Base-by-base conservation (phyloP, 2,113 vertebrate genomes). In the Manacus vitellinus region DNA sequence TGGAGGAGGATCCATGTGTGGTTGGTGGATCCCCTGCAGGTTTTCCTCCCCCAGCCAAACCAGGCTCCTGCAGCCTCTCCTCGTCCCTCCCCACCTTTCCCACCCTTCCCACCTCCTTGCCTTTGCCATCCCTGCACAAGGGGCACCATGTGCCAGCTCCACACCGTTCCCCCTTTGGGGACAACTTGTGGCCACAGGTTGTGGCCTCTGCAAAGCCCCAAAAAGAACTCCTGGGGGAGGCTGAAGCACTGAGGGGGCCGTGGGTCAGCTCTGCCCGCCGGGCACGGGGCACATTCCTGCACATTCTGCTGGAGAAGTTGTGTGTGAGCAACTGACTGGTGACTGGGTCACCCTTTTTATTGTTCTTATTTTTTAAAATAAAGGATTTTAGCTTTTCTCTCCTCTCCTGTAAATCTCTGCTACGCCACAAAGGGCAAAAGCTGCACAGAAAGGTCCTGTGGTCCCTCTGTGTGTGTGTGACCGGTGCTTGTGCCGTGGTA, bases 171-270 rank as follows among this genome's bases (percentile, higher is more conserved):
- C 58, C 71, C 54, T 52, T 12, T 68, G 58, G 87, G 84, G 62
- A 23, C 62, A 79, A 2, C 12, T 49, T 15, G 12, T 22, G 66
- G 41, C 76, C 70, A 15, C 28, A 5, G 22, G 22, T 12, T 49
- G 27, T 49, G 39, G 39, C 43, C 39, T 47, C 78, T 88, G 63
- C 78, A 33, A 51, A 76, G 47, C 51, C 68, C 68, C 44, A 20
- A 4, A 24, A 85, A 55, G 12, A 12, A 4, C 6, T 54, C 35
- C 10, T 47, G 9, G 14, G 9, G 63, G 56, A 37, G 25, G 10
- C 4, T 6, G 11, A 47, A 85, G 19, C 25, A 2, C 3, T 0
- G 6, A 10, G 70, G 28, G 25, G 25, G 51, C 14, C 0, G 2
- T 9, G 51, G 15, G 0, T 10, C 63, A 51, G 13, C 44, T 61